phyloP scores from a whole-genome alignment of 1,140 invertebrate species.

The Calosoma granatense region DNA sequence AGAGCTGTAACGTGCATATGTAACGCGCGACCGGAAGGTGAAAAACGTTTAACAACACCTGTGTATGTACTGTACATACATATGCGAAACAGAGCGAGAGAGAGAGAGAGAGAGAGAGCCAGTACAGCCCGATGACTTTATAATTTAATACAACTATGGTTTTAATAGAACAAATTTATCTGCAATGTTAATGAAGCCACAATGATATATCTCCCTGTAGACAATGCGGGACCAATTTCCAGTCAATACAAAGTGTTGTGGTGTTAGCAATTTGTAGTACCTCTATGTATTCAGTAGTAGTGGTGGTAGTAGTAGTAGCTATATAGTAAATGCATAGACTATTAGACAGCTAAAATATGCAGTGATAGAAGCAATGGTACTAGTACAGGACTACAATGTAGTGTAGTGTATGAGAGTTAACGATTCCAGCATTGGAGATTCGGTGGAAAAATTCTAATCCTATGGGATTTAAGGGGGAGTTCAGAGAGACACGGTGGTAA shows the following conservation, averaged over 20 bases:
- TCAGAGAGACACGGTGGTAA: neutral
- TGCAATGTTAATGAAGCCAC: neutral
- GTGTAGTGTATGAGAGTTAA: neutral
- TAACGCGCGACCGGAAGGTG: neutral
- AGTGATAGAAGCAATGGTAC: too few species aligned
- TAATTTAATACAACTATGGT: neutral
- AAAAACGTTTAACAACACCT: neutral
- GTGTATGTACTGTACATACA: too few species aligned
- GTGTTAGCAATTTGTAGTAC: too few species aligned
- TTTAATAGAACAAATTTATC: neutral
- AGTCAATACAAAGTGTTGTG: neutral
- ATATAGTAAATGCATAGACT: too few species aligned
- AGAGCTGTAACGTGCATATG: too few species aligned
- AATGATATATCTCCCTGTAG: neutral
- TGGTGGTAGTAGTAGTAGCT: too few species aligned
- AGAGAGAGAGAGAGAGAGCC: too few species aligned
- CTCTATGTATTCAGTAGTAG: too few species aligned
- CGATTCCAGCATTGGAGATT: neutral
- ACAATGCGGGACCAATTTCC: neutral
- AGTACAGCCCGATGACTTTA: neutral
- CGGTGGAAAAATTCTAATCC: neutral
- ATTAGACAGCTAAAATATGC: too few species aligned
- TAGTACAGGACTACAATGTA: too few species aligned
- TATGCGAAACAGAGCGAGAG: too few species aligned
- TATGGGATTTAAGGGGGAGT: neutral